These are phyloP conservation scores for Leptinotarsa rubiginosa DNA, from an alignment of 2,888 invertebrate species.

Conservation along the genomic window DNA sequence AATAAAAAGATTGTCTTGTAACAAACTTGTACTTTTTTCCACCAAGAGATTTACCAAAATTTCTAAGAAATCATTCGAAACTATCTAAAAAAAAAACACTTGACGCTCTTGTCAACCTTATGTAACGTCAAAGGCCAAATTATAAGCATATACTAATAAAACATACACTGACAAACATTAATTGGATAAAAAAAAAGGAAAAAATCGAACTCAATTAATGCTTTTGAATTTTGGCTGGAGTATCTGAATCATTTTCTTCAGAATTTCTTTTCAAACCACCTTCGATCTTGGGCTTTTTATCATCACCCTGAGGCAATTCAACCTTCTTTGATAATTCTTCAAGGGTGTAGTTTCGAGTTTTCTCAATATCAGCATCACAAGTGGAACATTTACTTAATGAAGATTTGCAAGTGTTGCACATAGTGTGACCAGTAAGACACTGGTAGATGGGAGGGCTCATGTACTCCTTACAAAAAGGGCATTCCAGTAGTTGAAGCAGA, in stretches of 20 bases:
- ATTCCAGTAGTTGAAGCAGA: constrained; percentile 47
- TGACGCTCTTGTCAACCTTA: not conserved
- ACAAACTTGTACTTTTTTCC: not conserved
- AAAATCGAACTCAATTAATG: constrained; percentile 12
- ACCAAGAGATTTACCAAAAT: no score
- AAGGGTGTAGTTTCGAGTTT: constrained; percentile 38
- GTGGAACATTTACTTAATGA: constrained; percentile 48
- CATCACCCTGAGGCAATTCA: constrained; percentile 32
- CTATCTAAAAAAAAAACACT: not conserved
- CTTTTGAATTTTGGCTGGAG: constrained; percentile 30
- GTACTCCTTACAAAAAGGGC: constrained; percentile 54
- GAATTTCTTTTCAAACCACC: constrained; percentile 27
- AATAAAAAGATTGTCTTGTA: not conserved
- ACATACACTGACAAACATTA: not conserved
- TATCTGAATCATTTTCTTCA: constrained; percentile 31
- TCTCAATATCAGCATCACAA: constrained; percentile 36
- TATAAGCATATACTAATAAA: not conserved
- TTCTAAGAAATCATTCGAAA: no score
- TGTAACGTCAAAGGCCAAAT: not conserved
- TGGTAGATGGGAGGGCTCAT: constrained; percentile 54
- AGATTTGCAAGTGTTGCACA: constrained; percentile 53
- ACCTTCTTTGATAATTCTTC: constrained; percentile 42
- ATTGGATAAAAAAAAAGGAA: not conserved
- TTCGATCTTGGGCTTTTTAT: constrained; percentile 31
- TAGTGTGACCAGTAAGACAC: constrained; percentile 55